Conservation (phyloP, 2,113 vertebrate genomes). For the Sarotherodon lohbergeri region DNA sequence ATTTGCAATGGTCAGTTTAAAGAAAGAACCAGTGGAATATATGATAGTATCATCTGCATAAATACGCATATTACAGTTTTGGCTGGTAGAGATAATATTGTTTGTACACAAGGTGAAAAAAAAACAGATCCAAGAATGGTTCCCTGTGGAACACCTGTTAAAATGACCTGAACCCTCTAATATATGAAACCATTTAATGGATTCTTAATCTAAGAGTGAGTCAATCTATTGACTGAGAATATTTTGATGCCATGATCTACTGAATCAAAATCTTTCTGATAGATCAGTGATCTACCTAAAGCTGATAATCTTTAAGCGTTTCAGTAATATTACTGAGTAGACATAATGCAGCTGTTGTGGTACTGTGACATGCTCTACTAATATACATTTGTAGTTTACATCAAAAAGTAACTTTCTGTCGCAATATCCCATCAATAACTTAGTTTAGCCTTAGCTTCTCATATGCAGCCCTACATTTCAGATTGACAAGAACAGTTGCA, state of each 20-base stretch:
- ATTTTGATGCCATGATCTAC: background rate
- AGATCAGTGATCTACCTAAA: background rate
- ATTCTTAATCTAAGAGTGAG: background rate
- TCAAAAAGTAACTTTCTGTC: background rate
- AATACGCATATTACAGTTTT: background rate
- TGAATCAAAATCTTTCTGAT: background rate
- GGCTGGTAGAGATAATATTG: background rate
- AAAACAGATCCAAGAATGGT: background rate
- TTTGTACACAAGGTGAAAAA: background rate
- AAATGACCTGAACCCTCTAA: background rate
- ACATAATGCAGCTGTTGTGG: background rate
- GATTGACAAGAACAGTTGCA: background rate
- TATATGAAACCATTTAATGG: background rate
- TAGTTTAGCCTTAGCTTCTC: background rate
- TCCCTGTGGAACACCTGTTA: background rate
- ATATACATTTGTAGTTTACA: background rate
- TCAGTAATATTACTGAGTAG: background rate
- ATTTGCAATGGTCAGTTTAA: background rate
- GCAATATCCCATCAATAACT: background rate
- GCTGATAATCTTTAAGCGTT: background rate
- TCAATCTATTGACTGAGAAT: background rate
- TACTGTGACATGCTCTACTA: background rate
- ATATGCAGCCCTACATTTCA: background rate
- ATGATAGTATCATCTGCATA: background rate
- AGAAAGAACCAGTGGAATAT: background rate